Evolutionary conservation across 2,888 invertebrate genomes (phyloP).

Genomic region (Folsomia manolachei): DNA sequence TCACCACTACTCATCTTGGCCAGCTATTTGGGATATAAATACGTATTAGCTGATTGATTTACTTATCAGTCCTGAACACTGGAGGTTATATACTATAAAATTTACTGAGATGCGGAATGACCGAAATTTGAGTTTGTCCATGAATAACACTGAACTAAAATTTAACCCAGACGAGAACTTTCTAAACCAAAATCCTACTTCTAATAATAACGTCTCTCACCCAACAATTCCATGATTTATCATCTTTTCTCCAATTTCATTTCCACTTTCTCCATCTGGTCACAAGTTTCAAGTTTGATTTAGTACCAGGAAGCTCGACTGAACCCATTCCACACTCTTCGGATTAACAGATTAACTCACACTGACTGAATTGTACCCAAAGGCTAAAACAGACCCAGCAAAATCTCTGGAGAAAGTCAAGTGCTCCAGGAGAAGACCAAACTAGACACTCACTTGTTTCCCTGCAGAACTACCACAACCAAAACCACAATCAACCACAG

Average conservation of each 20-base stretch:
- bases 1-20: too few species aligned
- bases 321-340: neutral
- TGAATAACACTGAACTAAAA: too few species aligned
- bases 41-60: too few species aligned
- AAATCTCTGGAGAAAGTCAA: neutral
- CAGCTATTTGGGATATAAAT: too few species aligned
- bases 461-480: neutral
- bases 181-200: too few species aligned
- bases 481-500: neutral
- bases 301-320: neutral
- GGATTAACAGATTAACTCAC: neutral
- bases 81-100: too few species aligned
- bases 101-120: too few species aligned
- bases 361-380: neutral
- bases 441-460: neutral
- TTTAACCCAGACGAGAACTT: too few species aligned
- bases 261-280: neutral
- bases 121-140: too few species aligned
- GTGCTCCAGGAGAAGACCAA: neutral
- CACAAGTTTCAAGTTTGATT: neutral
- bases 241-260: neutral
- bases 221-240: neutral
- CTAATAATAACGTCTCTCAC: too few species aligned
- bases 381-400: neutral
- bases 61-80: too few species aligned